Evolutionary conservation across 2,113 vertebrate species (phyloP), one percentile per base, ranked within the genome.

Genomic region (Amia ocellicauda): DNA sequence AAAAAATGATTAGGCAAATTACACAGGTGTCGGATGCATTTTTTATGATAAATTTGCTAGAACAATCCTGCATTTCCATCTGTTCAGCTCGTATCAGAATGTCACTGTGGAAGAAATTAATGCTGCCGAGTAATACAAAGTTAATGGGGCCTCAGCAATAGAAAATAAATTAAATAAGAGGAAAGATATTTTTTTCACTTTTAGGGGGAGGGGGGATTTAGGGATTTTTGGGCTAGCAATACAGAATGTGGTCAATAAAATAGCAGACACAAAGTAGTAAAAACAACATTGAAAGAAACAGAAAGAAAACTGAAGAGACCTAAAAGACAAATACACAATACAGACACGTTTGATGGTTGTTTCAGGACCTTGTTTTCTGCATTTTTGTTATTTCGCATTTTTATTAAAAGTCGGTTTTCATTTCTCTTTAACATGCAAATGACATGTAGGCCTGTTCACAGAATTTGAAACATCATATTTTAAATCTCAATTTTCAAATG

Each of bases 21-120:
- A 97, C 93, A 97, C 95, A 98, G 95, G 95, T 98, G 95, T 95
- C 93, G 88, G 91, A 89, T 96, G 91, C 93, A 98, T 96, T 97
- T 97, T 98, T 98, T 95, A 98, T 94, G 93, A 96, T 94, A 94
- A 93, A 94, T 95, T 97, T 94, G 90, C 93, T 86, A 89, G 93
- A 94, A 98, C 92, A 94, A 94, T 95, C 90, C 90, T 82, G 89
- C 88, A 93, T 94, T 96, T 93, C 93, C 94, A 97, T 98, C 94
- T 96, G 94, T 93, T 97, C 90, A 80, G 89, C 91, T 95, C 85
- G 86, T 88, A 90, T 92, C 89, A 93, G 85, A 91, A 92, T 93
- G 94, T 91, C 93, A 97, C 90, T 91, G 82, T 86, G 74, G 85
- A 93, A 88, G 85, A 90, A 93, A 94, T 93, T 90, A 93, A 92